Conservation (phyloP, 2,113 vertebrate species). For the Orientallactaga bullata region DNA sequence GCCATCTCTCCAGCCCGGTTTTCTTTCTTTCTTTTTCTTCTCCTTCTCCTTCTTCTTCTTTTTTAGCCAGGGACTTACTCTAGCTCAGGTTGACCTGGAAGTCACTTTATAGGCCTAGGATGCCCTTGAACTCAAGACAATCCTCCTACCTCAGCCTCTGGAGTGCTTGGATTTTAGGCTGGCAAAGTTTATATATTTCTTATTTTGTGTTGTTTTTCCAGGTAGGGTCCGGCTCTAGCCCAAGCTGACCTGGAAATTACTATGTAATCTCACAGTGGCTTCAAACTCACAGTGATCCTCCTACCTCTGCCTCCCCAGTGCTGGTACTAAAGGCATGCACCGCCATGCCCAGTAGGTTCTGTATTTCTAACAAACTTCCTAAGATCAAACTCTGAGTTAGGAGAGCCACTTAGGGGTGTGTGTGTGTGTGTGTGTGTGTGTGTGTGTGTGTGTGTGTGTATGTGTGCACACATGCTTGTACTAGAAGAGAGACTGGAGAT, state of each 20-base stretch:
- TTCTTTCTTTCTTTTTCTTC: no score
- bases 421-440: background rate
- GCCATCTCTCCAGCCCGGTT: no score
- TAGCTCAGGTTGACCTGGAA: no score
- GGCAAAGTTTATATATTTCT: no score
- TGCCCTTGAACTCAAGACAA: no score
- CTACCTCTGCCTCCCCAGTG: background rate
- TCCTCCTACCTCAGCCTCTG: no score
- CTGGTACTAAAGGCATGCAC: background rate
- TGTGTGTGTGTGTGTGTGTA: background rate
- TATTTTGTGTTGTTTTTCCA: no score
- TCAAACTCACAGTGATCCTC: background rate
- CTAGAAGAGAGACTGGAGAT: background rate
- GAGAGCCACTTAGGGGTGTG: background rate
- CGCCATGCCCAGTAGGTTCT: background rate
- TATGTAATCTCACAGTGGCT: background rate
- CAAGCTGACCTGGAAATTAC: background rate
- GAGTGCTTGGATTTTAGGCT: no score
- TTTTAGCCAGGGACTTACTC: no score
- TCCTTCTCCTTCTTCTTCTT: no score
- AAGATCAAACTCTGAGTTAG: background rate
- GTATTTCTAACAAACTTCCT: background rate
- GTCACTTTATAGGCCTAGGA: no score
- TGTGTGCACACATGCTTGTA: background rate
- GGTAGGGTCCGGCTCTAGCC: no score